Base-by-base conservation (phyloP, 1,140 invertebrate genomes). In the Listronotus bonariensis region DNA sequence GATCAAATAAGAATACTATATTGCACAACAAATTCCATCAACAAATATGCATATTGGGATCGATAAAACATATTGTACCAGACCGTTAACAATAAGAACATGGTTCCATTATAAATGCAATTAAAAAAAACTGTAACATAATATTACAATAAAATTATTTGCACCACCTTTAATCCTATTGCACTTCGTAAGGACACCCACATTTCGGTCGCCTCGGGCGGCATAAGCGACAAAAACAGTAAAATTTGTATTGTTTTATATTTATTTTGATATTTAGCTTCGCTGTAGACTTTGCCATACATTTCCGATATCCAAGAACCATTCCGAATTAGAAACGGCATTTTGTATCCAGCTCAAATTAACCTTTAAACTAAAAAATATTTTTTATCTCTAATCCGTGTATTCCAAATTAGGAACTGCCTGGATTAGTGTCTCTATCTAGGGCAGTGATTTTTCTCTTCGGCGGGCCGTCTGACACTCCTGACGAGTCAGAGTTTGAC, bases 151-250 rank as follows among this genome's bases (percentile, higher is more conserved):
- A 55, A 40, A 55, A 31, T 59, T 59, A 59, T 59, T 59, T 49
- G 57, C 46, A 32, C 31, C 40, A 51, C 15, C 57, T 38, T 51
- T 40, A 51, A 38, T 48, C 57, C 26, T 18, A 51, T 40, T 59
- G 46, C 46, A 41, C 32, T 41, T 57, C 49, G 26, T 59, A 59
- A 59, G 57, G 57, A 59, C 57, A 59, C 57, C 57, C 57, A 59
- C 57, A 45, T 49, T 38, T 48, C 18, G 46, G 38, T 32, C 20
- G 57, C 57, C 45, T 17, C 26, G 36, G 57, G 57, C 57, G 10
- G 14, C 14, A n/a, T 42, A 40, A 42, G 26, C 14, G 45, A 59
- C 57, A 59, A 59, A 59, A 59, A 9, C 34, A 2, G 17, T 45
- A 42, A 43, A 59, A 49, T 57, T 49, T 51, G 43, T 49, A 59